A percentile compares a stretch with the other conserved stretches of the same genome.
Evolutionary conservation across 2,113 vertebrate genomes (phyloP).

Genomic region (Lanius ludovicianus): DNA sequence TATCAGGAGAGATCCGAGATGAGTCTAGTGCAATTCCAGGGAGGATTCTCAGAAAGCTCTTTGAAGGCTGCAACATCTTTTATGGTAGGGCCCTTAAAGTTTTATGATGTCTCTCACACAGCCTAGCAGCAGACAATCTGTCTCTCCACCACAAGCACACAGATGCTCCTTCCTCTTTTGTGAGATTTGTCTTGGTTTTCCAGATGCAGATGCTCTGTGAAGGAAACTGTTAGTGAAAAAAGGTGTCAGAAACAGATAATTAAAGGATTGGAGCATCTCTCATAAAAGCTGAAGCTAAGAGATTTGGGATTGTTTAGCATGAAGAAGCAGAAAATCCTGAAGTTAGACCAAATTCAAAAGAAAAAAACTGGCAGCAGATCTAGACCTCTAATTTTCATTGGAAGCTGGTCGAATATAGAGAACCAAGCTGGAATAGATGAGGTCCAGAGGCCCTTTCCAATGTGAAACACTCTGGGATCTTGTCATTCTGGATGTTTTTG

Average conservation of each 20-base stretch:
- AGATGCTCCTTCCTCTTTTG: not conserved
- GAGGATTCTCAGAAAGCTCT: not conserved
- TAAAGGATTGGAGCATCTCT: not conserved
- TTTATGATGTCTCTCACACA: not conserved
- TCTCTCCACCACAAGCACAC: not conserved
- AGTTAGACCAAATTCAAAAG: not conserved
- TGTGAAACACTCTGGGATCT: not conserved
- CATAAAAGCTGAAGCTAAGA: not conserved
- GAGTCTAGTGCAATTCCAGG: not conserved
- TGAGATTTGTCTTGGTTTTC: not conserved
- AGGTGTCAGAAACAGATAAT: not conserved
- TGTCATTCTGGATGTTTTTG: not conserved
- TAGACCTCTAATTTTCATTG: not conserved
- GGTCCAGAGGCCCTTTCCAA: not conserved
- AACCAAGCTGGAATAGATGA: not conserved
- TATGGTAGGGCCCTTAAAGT: not conserved
- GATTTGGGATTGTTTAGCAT: not conserved
- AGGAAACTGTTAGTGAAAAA: not conserved
- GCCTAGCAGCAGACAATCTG: not conserved
- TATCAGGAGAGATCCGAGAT: not conserved
- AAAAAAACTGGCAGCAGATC: not conserved
- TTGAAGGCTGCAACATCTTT: not conserved
- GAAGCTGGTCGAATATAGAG: not conserved
- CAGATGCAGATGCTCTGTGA: not conserved
- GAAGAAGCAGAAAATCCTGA: not conserved